Evolutionary conservation across 2,113 vertebrate species (phyloP), one percentile per base, ranked within the genome.

Genomic region (Deroptyus accipitrinus): DNA sequence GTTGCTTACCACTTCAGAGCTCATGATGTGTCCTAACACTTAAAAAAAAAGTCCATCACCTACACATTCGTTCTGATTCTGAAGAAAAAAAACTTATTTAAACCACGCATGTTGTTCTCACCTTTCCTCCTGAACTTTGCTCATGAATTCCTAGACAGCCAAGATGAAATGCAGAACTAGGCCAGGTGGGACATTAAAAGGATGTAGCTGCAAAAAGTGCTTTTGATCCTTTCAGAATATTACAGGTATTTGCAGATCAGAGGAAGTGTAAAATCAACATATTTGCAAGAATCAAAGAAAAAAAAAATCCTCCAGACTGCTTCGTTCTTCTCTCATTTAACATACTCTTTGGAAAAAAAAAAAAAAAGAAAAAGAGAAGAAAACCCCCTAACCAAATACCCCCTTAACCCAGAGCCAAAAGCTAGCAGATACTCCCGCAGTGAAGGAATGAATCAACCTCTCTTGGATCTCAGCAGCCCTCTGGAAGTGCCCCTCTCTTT

Each of bases 331-430:
- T 28, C 35, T 49, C 31, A 19, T 31, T 33, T 49, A 76, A 69
- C 11, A 41, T 9, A 54, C 10, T 11, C 1, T 0, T 48, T 12
- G 14, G 54, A 22, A 16, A 7, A 54, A 57, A 20, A 54, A 23
- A 23, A 6, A 39, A 57, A 20, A 44, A 62, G 15, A 19, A 7
- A 54, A 57, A 20, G 7, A 33, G 11, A 35, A 61, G 5, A 42
- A 28, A 39, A 9, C 12, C 17, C 15, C 37, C 31, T 39, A 52
- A 54, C 7, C 17, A 64, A 84, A 78, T 11, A 84, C 2, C 14
- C 14, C 7, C 10, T 61, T 31, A 37, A 4, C 42, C 18, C 3
- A 6, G 5, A 78, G 73, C 20, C 46, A 54, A 78, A 72, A 46
- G 19, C 51, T 31, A 33, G 31, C 6, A 49, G 13, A 49, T 49